Percentiles rank a stretch among this genome's conserved stretches.
Conservation (phyloP, 2,888 invertebrate species). For the Calliphora vomitoria region DNA sequence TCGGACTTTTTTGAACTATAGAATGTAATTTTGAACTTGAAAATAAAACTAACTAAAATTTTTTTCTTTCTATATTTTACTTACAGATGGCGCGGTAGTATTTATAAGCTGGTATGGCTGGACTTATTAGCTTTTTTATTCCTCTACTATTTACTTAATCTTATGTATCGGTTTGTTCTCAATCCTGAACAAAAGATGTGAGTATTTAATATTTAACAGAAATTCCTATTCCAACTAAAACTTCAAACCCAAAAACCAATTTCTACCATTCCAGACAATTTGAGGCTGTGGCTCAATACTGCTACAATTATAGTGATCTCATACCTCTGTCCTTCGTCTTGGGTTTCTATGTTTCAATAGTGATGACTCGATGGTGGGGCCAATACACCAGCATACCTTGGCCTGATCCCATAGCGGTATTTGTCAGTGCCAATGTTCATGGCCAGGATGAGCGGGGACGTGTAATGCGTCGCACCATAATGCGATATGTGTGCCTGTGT, state of each 20-base stretch:
- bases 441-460: constrained; percentile 94
- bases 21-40: too few relatives aligned
- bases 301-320: constrained; percentile 93
- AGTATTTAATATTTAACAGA: constrained; percentile 76
- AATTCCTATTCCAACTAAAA: not conserved
- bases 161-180: constrained; percentile 90
- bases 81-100: constrained; percentile 96
- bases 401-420: constrained; percentile 95
- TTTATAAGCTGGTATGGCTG: constrained; percentile 97
- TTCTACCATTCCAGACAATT: constrained; percentile 87
- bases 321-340: constrained; percentile 97
- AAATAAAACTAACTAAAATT: not conserved
- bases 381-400: constrained; percentile 93
- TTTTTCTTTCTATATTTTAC: constrained; percentile 71
- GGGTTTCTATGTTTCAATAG: constrained; percentile 96
- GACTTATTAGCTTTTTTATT: constrained; percentile 92
- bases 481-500: constrained; percentile 93
- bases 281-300: constrained; percentile 93
- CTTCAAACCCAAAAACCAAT: not conserved
- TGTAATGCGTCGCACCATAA: constrained; percentile 92
- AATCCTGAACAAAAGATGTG: constrained; percentile 89
- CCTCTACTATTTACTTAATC: constrained; percentile 91
- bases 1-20: too few relatives aligned
- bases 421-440: constrained; percentile 92
- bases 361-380: constrained; percentile 97